Evolutionary conservation across 53 echinoderm and acorn worm species (phyloP).

Genomic region (Mesocentrotus franciscanus): DNA sequence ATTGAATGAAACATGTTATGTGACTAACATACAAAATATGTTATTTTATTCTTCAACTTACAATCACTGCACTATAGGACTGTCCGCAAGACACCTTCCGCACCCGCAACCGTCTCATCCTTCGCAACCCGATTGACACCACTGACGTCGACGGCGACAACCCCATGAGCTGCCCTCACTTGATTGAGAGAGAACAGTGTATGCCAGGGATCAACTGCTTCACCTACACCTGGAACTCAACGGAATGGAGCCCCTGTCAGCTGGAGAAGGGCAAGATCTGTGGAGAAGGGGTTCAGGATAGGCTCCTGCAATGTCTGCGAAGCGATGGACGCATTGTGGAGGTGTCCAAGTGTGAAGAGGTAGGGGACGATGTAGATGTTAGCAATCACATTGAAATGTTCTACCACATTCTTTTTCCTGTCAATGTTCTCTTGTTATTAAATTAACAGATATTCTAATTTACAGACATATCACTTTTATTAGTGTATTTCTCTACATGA

Average conservation of each 20-base stretch:
- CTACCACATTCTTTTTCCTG: too few species aligned
- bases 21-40: not conserved
- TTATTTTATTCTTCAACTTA: not conserved
- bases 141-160: slow-evolving; percentile 3
- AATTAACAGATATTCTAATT: too few species aligned
- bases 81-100: slow-evolving; percentile 73
- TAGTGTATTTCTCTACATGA: too few species aligned
- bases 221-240: slow-evolving; percentile 86
- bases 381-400: too few species aligned
- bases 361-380: not conserved
- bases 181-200: slow-evolving; percentile 79
- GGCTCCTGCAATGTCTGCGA: slow-evolving; percentile 79
- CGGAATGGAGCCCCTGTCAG: slow-evolving; percentile 82
- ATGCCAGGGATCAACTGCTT: slow-evolving; percentile 78
- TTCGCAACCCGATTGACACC: slow-evolving; percentile 72
- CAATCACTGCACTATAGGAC: slow-evolving; percentile 36
- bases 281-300: slow-evolving; percentile 76
- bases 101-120: slow-evolving; percentile 73
- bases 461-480: too few species aligned
- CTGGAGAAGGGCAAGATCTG: slow-evolving; percentile 76
- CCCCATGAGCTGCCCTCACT: slow-evolving; percentile 69
- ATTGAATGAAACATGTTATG: too few species aligned
- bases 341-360: slow-evolving; percentile 84
- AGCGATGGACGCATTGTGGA: slow-evolving; percentile 78
- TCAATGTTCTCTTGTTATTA: too few species aligned